Evolutionary conservation across 2,113 vertebrate genomes (phyloP).

Genomic region (Diphyllodes magnificus): DNA sequence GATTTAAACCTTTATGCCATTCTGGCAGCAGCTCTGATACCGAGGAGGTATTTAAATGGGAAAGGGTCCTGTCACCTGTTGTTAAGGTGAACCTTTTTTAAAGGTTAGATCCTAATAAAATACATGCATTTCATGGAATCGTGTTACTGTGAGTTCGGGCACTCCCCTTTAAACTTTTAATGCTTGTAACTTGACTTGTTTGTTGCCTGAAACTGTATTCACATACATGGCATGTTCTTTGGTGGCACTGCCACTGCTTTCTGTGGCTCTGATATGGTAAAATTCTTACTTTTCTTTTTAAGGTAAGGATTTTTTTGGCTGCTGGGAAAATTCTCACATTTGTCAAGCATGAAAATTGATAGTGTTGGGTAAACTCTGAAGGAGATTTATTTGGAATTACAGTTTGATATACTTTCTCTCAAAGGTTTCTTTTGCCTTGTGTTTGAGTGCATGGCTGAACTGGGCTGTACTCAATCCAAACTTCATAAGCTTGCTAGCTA

Average conservation of each 20-base stretch:
- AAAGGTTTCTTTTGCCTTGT: not conserved
- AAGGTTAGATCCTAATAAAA: not conserved
- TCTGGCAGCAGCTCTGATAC: not conserved
- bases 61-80: not conserved
- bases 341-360: not conserved
- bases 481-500: not conserved
- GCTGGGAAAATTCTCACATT: not conserved
- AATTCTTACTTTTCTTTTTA: not conserved
- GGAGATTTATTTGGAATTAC: not conserved
- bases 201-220: not conserved
- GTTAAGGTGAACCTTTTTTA: not conserved
- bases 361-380: not conserved
- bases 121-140: rapidly evolving
- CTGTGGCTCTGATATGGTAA: not conserved
- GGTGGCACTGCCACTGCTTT: not conserved
- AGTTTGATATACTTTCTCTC: not conserved
- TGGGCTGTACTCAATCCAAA: not conserved
- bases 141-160: not conserved
- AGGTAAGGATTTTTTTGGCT: not conserved
- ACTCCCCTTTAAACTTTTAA: not conserved
- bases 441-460: not conserved
- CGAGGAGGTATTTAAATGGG: not conserved
- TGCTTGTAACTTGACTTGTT: not conserved
- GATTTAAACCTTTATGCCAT: not conserved
- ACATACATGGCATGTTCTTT: rapidly evolving